Evolutionary conservation across 2,113 vertebrate genomes (phyloP).

Genomic region (Scomber scombrus): DNA sequence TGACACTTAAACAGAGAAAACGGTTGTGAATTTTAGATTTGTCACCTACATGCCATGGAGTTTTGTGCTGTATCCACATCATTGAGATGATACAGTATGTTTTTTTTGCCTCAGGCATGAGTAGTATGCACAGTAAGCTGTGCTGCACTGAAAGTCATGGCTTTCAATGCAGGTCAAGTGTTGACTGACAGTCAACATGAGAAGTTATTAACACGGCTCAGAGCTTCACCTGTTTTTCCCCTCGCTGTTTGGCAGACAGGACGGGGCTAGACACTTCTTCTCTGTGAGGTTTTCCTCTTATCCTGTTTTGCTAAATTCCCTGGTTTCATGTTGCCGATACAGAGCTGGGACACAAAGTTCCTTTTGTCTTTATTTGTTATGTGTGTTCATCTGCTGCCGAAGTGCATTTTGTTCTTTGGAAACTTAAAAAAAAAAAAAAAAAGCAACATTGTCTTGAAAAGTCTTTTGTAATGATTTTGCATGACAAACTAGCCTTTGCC

Average conservation of each 20-base stretch:
- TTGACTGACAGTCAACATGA: background rate
- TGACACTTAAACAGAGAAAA: background rate
- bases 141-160: background rate
- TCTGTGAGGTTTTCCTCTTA: background rate
- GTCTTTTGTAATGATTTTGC: background rate
- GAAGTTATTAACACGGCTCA: conserved; percentile 2
- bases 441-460: background rate
- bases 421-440: background rate
- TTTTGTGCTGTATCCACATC: background rate
- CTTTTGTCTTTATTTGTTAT: background rate
- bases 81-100: background rate
- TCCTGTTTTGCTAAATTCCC: conserved; percentile 14
- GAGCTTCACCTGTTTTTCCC: conserved; percentile 14
- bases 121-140: background rate
- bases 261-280: background rate
- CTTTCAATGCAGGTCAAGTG: too few relatives aligned
- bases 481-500: conserved; percentile 3
- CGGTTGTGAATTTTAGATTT: background rate
- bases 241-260: background rate
- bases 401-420: background rate
- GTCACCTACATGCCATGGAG: background rate
- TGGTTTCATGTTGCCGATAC: conserved; percentile 44
- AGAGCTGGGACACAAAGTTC: conserved; percentile 27
- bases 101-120: background rate
- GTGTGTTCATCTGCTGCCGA: background rate